Evolutionary conservation across 2,113 vertebrate genomes (phyloP), one percentile per base, ranked within the genome.

Genomic region (Odontophorus gujanensis): DNA sequence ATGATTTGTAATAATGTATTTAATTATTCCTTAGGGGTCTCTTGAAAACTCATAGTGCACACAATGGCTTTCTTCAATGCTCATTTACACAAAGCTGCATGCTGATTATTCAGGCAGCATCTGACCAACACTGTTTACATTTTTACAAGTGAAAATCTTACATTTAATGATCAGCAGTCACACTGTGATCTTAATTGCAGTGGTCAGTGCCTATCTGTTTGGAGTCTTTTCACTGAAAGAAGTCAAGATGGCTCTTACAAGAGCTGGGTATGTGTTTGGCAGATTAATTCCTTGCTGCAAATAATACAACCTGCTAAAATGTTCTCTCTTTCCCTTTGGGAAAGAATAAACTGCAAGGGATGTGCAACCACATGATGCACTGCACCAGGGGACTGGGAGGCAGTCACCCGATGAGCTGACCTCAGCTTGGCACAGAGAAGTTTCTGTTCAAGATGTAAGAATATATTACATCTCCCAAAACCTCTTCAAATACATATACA

Each of bases 1-100:
- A 62, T 9, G 7, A 88, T 81, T 95, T 94, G 90, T 38, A 95
- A 95, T 95, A 92, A 94, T 53, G 42, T 34, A 92, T 95, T 66
- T 76, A 84, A 86, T 89, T 81, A 92, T 90, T 94, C 93, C 90
- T 93, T 81, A 34, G 77, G 77, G 76, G 76, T 32, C 77, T 50
- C 53, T 78, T 62, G 82, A 65, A 73, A 74, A 25, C 87, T 79
- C 69, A 6, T 22, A 24, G 24, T 73, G 61, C 2, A 25, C 45
- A 75, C 57, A 73, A 66, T 25, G 45, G 12, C 16, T 94, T 85
- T 68, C 61, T 61, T 76, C 79, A 47, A 1, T 14, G 25, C 67
- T 68, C 6, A 0, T 58, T 63, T 55, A 43, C 81, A 58, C 38
- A 59, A 50, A 89, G 32, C 75, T 92, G 75, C 28, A 13, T 3